Conservation (phyloP, 2,888 invertebrate genomes). For the Pomacea canaliculata region DNA sequence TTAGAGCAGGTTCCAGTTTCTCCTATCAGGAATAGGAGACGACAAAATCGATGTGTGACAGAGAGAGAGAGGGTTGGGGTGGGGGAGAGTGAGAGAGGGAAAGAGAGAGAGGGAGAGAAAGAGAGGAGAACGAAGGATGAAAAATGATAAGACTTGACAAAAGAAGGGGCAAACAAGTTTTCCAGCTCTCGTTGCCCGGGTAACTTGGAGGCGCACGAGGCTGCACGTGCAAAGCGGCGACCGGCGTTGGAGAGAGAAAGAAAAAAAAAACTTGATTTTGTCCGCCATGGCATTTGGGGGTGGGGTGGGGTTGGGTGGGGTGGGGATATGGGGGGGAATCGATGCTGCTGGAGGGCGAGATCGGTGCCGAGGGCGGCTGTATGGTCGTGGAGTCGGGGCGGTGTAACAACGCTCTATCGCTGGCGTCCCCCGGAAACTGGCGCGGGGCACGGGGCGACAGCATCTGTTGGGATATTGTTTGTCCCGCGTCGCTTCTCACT, state of each 20-base stretch:
- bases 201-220: neutral
- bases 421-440: conserved; percentile 5
- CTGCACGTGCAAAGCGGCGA: neutral
- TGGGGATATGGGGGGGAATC: neutral
- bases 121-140: neutral
- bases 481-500: conserved; percentile 16
- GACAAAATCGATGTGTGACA: too few relatives aligned
- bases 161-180: neutral
- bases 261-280: neutral
- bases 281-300: neutral
- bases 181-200: conserved; percentile 10
- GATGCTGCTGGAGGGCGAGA: neutral
- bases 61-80: neutral
- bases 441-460: neutral
- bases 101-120: neutral
- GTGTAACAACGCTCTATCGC: neutral
- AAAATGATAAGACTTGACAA: conserved; percentile 7
- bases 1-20: too few relatives aligned
- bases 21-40: too few relatives aligned
- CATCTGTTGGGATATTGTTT: conserved; percentile 20
- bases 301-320: neutral
- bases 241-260: too few relatives aligned
- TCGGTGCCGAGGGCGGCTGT: neutral
- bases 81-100: neutral
- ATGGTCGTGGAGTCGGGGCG: too few relatives aligned